Evolutionary conservation across 2,888 invertebrate genomes (phyloP), one percentile per base, ranked within the genome.

Genomic region (Limulus polyphemus): DNA sequence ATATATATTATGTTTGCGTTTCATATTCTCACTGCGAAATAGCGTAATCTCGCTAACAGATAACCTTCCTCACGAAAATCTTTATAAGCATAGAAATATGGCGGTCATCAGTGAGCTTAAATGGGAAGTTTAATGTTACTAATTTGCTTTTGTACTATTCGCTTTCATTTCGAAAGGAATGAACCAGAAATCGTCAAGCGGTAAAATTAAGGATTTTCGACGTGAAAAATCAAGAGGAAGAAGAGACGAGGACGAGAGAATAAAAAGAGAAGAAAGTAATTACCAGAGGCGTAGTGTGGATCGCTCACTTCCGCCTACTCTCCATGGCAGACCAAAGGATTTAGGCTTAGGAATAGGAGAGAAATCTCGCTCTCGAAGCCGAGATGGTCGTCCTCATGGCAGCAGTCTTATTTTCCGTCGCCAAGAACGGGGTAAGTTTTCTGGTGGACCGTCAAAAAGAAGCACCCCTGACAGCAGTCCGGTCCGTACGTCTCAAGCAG

Each of bases 111-210:
- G 32, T 32, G 32, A 32, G 7, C 1, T 1, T 32, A 32, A 32
- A 32, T 32, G 32, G 32, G 32, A 32, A 32, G 3, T 32, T 32
- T 32, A 32, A 32, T 32, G 32, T 32, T 32, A 32, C 0, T 32
- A 32, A 7, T 32, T 32, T 32, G 7, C 7, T 7, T 32, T 32
- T 32, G 32, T 32, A 32, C 3, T 32, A 32, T 3, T 32, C 32
- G 32, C 32, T 32, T 32, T 32, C 32, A 7, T 32, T 32, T 32
- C 32, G 32, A 60, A 51, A 61, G 65, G 60, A 60, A 65, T 65
- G 65, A 65, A 62, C 62, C 65, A 65, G 60, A 65, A 62, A 61
- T 61, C 60, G n/a, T 47, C 62, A 16, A 62, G 57, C 49, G 60
- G 58, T 54, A 60, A 61, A 62, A 61, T 59, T 54, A 65, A 62